Conservation (phyloP, 1,140 invertebrate genomes). For the Papilio polyxenes region DNA sequence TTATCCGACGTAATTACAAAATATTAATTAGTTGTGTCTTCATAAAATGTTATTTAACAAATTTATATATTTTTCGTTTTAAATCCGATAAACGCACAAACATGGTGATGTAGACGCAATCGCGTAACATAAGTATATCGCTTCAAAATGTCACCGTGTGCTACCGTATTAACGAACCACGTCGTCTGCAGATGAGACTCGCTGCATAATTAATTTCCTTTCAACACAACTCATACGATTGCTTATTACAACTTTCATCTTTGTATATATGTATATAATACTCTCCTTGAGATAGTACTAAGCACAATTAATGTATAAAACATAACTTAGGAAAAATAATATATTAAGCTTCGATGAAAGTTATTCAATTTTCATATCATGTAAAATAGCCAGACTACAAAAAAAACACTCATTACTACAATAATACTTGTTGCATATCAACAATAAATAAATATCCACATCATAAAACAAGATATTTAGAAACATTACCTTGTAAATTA, state of each 20-base stretch:
- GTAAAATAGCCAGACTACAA: too few relatives aligned
- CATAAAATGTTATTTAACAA: too few relatives aligned
- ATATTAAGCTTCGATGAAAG: too few relatives aligned
- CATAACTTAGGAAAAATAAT: conserved; percentile 22
- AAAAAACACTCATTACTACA: too few relatives aligned
- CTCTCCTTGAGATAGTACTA: background rate
- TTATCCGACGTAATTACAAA: too few relatives aligned
- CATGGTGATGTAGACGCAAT: background rate
- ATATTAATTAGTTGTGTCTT: too few relatives aligned
- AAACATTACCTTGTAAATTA: background rate
- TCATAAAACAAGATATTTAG: background rate
- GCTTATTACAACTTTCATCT: conserved; percentile 15
- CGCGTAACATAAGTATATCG: background rate
- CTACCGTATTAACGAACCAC: conserved; percentile 2
- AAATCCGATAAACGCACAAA: too few relatives aligned
- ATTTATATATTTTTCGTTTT: too few relatives aligned
- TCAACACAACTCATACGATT: conserved; percentile 28
- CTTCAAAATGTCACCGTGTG: background rate
- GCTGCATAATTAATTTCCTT: conserved; percentile 38
- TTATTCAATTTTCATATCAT: too few relatives aligned
- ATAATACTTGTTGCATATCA: too few relatives aligned
- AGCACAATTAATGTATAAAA: background rate
- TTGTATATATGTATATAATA: background rate
- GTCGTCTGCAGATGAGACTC: conserved; percentile 35
- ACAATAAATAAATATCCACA: background rate